A percentile compares a stretch with the other conserved stretches of the same genome.
Conservation (phyloP, 2,888 invertebrate genomes). For the Adelognathus sp. region DNA sequence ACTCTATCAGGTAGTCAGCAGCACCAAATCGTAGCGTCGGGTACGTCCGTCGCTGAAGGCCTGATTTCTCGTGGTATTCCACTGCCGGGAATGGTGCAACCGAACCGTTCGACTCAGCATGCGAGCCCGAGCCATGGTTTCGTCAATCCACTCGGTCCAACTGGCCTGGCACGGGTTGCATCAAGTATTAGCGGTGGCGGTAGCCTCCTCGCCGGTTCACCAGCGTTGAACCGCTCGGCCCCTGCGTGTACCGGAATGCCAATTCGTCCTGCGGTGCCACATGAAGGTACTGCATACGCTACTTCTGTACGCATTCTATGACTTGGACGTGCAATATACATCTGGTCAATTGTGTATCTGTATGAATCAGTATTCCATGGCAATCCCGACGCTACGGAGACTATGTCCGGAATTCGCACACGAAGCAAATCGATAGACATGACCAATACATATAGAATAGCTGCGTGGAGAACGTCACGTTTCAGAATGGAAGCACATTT, state of each 20-base stretch:
- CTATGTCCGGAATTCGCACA: constrained; percentile 48
- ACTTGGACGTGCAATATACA: constrained; percentile 23
- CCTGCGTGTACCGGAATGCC: constrained; percentile 48
- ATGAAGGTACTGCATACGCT: constrained; percentile 67
- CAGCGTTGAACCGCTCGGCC: constrained; percentile 40
- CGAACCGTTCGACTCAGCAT: constrained; percentile 69
- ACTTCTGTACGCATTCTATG: not conserved
- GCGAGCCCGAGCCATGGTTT: constrained; percentile 76
- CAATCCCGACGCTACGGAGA: constrained; percentile 21
- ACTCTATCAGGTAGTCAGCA: constrained; percentile 60
- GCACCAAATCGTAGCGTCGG: constrained; percentile 44
- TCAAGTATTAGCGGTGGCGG: constrained; percentile 30
- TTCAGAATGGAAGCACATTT: constrained; percentile 17
- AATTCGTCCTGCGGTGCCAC: constrained; percentile 64
- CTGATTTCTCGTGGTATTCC: constrained; percentile 76
- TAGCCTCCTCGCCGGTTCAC: constrained; percentile 66
- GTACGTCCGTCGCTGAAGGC: constrained; percentile 64
- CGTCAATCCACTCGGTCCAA: constrained; percentile 78
- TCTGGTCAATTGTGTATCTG: not conserved
- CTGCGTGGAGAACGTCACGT: constrained; percentile 3
- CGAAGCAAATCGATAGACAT: constrained; percentile 56
- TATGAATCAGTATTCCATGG: constrained; percentile 4
- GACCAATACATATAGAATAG: constrained; percentile 47
- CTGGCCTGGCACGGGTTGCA: constrained; percentile 67
- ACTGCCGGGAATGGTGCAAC: constrained; percentile 77